Conservation (phyloP, 2,113 vertebrate species). For the Oreotragus oreotragus region DNA sequence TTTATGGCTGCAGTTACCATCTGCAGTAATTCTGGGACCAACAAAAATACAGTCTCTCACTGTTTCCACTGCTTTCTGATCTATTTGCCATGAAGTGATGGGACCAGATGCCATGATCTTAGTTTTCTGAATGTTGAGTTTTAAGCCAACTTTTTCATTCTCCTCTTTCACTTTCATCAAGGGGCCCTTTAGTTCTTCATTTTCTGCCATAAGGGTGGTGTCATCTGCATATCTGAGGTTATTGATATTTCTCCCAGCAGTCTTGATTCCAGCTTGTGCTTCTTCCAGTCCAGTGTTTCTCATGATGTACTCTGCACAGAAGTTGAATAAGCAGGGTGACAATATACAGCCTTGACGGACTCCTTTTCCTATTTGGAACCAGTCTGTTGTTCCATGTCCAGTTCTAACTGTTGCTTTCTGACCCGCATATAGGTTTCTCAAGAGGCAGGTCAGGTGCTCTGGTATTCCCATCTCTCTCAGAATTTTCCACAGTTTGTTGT, state of each 20-base stretch:
- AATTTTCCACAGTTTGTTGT: background rate
- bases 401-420: background rate
- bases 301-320: background rate
- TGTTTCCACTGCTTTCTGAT: background rate
- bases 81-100: background rate
- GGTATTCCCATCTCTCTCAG: background rate
- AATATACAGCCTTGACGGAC: rapidly evolving
- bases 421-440: background rate
- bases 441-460: background rate
- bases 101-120: background rate
- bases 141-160: background rate
- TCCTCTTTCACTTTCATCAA: background rate
- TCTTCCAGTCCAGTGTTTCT: background rate
- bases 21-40: background rate
- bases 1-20: background rate
- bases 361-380: background rate
- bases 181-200: rapidly evolving
- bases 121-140: background rate
- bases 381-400: background rate
- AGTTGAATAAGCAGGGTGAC: background rate
- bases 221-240: background rate
- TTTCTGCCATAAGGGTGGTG: background rate
- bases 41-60: background rate
- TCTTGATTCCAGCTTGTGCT: background rate
- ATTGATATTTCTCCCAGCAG: background rate